These are phyloP conservation scores for Philereme transversata DNA, from an alignment of 2,888 invertebrate species.

Conservation along the genomic window DNA sequence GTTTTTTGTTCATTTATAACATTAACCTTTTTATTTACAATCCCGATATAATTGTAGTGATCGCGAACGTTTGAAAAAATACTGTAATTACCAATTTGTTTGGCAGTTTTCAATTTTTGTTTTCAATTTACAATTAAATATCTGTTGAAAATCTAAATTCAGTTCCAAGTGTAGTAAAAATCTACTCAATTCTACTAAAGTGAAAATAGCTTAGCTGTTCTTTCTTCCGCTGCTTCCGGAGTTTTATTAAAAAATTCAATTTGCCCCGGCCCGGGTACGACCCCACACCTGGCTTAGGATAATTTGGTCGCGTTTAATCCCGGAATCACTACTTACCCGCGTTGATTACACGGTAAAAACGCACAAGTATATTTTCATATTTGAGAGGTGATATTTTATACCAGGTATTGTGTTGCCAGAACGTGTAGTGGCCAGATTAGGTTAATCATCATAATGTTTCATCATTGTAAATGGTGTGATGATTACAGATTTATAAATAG, in stretches of 20 bases:
- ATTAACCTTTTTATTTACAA: no score
- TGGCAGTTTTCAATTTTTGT: no score
- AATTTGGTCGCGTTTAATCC: constrained; percentile 57
- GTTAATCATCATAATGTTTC: neutral
- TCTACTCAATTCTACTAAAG: no score
- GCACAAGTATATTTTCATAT: constrained; percentile 32
- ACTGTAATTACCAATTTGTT: no score
- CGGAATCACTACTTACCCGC: constrained; percentile 52
- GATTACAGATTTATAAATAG: no score
- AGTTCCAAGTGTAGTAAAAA: no score
- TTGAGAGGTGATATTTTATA: constrained; percentile 32
- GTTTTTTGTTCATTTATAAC: no score
- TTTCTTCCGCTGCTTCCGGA: constrained; percentile 5
- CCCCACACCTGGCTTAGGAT: constrained; percentile 41
- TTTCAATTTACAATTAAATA: no score
- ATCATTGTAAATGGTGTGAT: no score
- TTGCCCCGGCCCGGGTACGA: constrained; percentile 32
- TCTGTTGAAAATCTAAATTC: no score
- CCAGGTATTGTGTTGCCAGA: constrained; percentile 2
- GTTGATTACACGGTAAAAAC: constrained; percentile 48
- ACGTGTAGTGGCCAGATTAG: neutral
- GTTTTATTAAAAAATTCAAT: constrained; percentile 53
- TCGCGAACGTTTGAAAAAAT: no score
- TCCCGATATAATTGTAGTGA: no score
- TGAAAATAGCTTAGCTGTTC: constrained; percentile 5